These are phyloP conservation scores for Dendrocincla fuliginosa DNA, from an alignment of 2,797 vertebrate species.

Conservation along the genomic window DNA sequence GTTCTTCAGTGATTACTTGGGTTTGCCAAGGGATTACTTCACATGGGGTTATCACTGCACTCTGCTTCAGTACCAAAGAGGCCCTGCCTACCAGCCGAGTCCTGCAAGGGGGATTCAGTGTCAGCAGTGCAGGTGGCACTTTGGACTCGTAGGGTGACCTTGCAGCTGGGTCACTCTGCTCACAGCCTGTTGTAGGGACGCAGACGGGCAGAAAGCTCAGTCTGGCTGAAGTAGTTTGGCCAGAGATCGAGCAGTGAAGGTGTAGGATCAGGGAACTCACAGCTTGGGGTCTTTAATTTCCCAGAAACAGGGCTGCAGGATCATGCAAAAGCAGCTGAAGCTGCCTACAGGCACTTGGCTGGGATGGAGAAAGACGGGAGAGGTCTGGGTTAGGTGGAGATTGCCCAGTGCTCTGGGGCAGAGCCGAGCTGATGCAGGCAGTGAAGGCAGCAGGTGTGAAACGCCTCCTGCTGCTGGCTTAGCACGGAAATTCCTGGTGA, in stretches of 20 bases:
- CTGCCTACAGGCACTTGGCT: not conserved
- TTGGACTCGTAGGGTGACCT: accelerated
- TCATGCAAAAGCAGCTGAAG: not conserved
- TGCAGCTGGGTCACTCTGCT: not conserved
- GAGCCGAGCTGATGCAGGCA: not conserved
- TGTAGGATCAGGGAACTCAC: not conserved
- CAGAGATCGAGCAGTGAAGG: not conserved
- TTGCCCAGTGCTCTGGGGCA: not conserved
- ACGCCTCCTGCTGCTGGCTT: not conserved
- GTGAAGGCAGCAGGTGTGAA: constrained; percentile 3
- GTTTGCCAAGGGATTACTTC: not conserved
- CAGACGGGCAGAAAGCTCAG: accelerated
- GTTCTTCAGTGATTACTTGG: not conserved
- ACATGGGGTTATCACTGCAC: accelerated
- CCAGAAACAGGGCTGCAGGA: not conserved
- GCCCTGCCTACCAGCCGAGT: not conserved
- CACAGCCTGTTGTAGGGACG: accelerated
- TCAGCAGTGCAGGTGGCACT: not conserved
- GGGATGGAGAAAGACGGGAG: not conserved
- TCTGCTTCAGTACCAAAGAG: not conserved
- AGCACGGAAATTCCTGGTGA: not conserved
- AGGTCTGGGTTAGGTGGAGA: not conserved
- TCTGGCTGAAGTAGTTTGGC: not conserved
- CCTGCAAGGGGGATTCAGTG: not conserved
- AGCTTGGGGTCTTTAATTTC: not conserved